Conservation (phyloP, 64 coral and sea anemone genomes). For the Stichodactyla helianthus region DNA sequence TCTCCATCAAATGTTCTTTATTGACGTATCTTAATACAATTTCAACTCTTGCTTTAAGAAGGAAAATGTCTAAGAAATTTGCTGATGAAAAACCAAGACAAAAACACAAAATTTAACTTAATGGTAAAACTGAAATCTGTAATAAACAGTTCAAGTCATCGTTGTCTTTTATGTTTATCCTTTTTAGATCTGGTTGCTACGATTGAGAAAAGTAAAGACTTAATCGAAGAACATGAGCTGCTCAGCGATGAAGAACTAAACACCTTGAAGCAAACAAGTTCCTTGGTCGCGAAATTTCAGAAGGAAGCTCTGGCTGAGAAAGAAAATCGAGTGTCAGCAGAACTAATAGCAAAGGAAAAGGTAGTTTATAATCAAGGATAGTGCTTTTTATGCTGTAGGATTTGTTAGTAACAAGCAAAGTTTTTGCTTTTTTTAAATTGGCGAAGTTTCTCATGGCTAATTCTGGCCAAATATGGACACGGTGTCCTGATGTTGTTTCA, state of each 20-base stretch:
- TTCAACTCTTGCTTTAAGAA: neutral
- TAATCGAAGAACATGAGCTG: conserved; percentile 5
- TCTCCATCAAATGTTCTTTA: neutral
- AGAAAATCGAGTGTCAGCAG: conserved; percentile 65
- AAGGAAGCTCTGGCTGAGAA: conserved; percentile 72
- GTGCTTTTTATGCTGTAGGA: too few relatives aligned
- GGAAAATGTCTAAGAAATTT: neutral
- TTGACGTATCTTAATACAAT: neutral
- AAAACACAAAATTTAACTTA: neutral
- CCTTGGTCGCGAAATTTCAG: conserved; percentile 77
- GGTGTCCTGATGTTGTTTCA: too few relatives aligned
- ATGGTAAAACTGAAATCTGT: neutral
- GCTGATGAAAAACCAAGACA: neutral
- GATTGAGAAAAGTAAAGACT: conserved; percentile 2
- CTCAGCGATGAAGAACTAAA: conserved; percentile 28
- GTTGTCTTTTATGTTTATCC: neutral
- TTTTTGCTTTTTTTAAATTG: too few relatives aligned
- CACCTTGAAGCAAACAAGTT: conserved; percentile 60
- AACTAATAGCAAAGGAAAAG: conserved; percentile 72
- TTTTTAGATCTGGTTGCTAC: conserved; percentile 8
- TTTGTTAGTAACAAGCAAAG: too few relatives aligned
- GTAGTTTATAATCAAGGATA: conserved; percentile 1
- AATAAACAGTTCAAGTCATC: neutral
- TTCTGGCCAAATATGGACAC: too few relatives aligned
- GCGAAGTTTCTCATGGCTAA: too few relatives aligned